phyloP scores from a whole-genome alignment of 2,113 vertebrate species.

The Salvator merianae region DNA sequence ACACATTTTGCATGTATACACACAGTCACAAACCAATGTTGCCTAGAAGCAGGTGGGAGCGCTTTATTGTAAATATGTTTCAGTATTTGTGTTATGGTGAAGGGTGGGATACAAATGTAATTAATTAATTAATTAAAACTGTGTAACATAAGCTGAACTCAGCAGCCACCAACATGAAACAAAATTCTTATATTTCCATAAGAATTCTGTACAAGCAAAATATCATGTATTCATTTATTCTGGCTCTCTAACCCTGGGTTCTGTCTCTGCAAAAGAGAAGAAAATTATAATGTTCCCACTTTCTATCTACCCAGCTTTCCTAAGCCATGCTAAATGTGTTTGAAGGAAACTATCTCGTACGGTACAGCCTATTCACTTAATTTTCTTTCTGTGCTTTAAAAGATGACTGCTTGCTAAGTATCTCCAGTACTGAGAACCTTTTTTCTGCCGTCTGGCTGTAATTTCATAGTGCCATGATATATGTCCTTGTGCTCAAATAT shows the following conservation, averaged over 20 bases:
- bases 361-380: no score
- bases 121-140: neutral
- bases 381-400: neutral
- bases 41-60: neutral
- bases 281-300: neutral
- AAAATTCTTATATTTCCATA: neutral
- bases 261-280: neutral
- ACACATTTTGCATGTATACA: neutral
- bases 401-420: neutral
- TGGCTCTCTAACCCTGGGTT: neutral
- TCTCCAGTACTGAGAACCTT: neutral
- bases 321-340: no score
- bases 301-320: no score
- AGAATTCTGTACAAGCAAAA: neutral
- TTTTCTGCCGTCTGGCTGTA: neutral
- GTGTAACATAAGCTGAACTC: neutral
- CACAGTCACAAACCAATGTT: neutral
- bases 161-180: neutral
- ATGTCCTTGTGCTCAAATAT: neutral
- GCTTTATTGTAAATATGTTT: no score
- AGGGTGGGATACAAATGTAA: no score
- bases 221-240: no score
- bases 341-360: no score
- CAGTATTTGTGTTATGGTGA: no score
- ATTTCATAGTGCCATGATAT: neutral